Base-by-base conservation (phyloP, 2,888 invertebrate species). In the Hirudinaria manillensis region DNA sequence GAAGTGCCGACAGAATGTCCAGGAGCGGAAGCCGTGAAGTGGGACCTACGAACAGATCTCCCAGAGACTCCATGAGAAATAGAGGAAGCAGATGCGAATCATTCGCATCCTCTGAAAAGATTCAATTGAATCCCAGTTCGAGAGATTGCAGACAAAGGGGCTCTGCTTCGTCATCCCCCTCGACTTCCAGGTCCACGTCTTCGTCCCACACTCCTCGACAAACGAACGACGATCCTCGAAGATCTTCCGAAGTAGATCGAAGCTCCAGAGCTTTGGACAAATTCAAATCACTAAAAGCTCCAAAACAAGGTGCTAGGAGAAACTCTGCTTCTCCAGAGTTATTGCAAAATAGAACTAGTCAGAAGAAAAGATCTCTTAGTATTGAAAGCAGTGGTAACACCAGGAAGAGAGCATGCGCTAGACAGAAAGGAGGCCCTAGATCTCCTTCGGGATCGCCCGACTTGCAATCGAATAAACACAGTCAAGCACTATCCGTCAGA, bases 381-480 rank as follows among this genome's bases (percentile, higher is more conserved):
- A 10, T 45, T 45, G 45, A 45, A 45, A 45, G 45, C 45, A 45
- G 16, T 45, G 16, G 13, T 16, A 45, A 10, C 10, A 1, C 45
- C 45, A 45, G 45, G 45, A 45, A 45, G 45, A 45, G 45, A 45
- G 45, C 13, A 10, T 45, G 45, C 16, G 45, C 16, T 10, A 45
- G 45, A 10, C 16, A 10, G 13, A 45, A 16, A 45, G 68, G 68
- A 10, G 68, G 3, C n/a, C 68, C 68, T 1, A 68, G 68, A 34
- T 68, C 68, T 34, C 68, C 68, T 29, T 68, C 68, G 13, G 29
- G 36, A 34, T 68, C 68, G 2, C 36, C 68, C 36, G 68, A 68
- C 16, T 16, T n/a, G 36, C n/a, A 68, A 29, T 29, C 36, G 6
- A 13, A 3, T 36, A 68, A 68, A 32, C n/a, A 34, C 7, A 29